A percentile compares a stretch with the other conserved stretches of the same genome.
Conservation (phyloP, 2,888 invertebrate species). For the Plagodis dolabraria region DNA sequence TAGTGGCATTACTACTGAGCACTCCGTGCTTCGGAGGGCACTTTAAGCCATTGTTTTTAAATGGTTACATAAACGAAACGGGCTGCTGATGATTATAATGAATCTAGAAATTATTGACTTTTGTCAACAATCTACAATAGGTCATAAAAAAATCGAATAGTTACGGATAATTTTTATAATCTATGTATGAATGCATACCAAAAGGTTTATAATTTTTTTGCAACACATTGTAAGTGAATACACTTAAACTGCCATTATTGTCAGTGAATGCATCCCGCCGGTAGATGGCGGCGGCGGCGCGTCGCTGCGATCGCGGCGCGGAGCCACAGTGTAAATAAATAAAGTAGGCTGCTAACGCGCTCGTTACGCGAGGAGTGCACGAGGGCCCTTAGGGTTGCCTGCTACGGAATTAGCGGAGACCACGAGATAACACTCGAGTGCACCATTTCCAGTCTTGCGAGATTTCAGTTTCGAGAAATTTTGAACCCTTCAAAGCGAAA, state of each 20-base stretch:
- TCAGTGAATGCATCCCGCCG: background rate
- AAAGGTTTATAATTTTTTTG: background rate
- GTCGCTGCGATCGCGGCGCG: background rate
- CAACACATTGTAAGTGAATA: background rate
- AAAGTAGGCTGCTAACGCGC: slow-evolving; percentile 18
- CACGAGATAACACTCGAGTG: slow-evolving; percentile 1
- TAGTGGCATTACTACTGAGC: no score
- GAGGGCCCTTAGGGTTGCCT: slow-evolving; percentile 1
- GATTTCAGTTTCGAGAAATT: background rate
- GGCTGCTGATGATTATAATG: no score
- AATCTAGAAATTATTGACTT: no score
- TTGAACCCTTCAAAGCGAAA: background rate
- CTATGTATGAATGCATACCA: no score
- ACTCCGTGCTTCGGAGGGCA: no score
- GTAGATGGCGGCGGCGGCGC: background rate
- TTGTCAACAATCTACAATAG: no score
- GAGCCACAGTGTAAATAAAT: slow-evolving; percentile 20
- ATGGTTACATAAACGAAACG: no score
- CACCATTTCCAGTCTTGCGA: slow-evolving; percentile 1
- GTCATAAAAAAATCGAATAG: no score
- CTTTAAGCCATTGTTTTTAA: no score
- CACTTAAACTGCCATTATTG: background rate
- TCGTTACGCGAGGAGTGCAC: slow-evolving; percentile 12
- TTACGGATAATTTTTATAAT: no score
- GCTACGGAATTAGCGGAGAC: background rate